phyloP scores from a whole-genome alignment of 2,113 vertebrate species.

The Phyllopteryx taeniolatus region DNA sequence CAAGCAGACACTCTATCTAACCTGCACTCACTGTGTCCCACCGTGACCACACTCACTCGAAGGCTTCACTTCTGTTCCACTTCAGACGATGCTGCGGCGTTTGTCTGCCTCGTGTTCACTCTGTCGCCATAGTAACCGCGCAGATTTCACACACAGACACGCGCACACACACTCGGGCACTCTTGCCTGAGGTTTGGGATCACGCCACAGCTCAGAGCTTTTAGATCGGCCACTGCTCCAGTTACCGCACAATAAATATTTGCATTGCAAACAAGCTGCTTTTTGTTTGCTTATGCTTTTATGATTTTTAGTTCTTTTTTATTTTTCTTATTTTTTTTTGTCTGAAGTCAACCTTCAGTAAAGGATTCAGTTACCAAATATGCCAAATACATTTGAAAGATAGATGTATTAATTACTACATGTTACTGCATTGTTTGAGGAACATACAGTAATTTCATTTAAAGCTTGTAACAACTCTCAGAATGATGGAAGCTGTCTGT shows the following conservation, averaged over 20 bases:
- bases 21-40: constrained; percentile 20
- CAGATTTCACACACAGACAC: constrained; percentile 36
- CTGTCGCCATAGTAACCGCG: constrained; percentile 58
- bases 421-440: not conserved
- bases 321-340: constrained; percentile 18
- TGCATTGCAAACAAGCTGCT: constrained; percentile 45
- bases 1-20: constrained; percentile 26
- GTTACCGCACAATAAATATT: constrained; percentile 35
- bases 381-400: not conserved
- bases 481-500: not conserved
- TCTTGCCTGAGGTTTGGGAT: constrained; percentile 26
- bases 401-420: not conserved
- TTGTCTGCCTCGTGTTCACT: constrained; percentile 39
- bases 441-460: not conserved
- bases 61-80: constrained; percentile 1
- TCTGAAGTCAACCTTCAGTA: constrained; percentile 15
- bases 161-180: constrained; percentile 8
- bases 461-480: not conserved
- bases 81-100: constrained; percentile 24
- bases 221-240: constrained; percentile 25
- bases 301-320: not conserved
- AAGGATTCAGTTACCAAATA: constrained; percentile 18
- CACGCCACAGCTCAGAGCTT: constrained; percentile 22
- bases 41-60: constrained; percentile 1
- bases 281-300: constrained; percentile 32